These are phyloP conservation scores for Eira barbara DNA, from an alignment of 2,113 vertebrate genomes.

Conservation along the genomic window DNA sequence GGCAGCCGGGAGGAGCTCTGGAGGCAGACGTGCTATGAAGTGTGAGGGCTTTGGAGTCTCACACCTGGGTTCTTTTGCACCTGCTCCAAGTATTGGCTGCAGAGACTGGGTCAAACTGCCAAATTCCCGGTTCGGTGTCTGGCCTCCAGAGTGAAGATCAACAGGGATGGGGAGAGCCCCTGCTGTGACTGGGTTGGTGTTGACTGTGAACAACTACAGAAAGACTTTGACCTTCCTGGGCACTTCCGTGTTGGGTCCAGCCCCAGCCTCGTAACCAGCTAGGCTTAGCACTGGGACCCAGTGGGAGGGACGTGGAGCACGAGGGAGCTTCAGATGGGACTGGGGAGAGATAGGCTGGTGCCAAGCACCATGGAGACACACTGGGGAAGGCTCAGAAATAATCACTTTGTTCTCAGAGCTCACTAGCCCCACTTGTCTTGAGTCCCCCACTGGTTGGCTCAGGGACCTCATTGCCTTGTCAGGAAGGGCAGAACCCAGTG, in stretches of 20 bases:
- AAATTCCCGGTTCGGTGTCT: background rate
- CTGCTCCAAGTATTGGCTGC: background rate
- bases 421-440: background rate
- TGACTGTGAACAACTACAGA: background rate
- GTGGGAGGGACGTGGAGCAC: background rate
- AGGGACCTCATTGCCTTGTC: background rate
- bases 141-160: background rate
- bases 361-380: background rate
- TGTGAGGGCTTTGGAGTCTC: background rate
- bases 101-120: background rate
- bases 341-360: background rate
- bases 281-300: background rate
- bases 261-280: background rate
- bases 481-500: background rate
- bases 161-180: background rate
- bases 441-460: background rate
- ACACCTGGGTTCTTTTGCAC: background rate
- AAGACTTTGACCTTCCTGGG: background rate
- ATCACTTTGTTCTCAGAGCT: background rate
- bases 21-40: background rate
- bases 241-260: background rate
- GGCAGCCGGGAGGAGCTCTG: background rate
- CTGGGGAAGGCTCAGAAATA: background rate
- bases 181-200: background rate
- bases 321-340: background rate